Conservation (phyloP, 1,140 invertebrate genomes). For the Pogonus chalceus region DNA sequence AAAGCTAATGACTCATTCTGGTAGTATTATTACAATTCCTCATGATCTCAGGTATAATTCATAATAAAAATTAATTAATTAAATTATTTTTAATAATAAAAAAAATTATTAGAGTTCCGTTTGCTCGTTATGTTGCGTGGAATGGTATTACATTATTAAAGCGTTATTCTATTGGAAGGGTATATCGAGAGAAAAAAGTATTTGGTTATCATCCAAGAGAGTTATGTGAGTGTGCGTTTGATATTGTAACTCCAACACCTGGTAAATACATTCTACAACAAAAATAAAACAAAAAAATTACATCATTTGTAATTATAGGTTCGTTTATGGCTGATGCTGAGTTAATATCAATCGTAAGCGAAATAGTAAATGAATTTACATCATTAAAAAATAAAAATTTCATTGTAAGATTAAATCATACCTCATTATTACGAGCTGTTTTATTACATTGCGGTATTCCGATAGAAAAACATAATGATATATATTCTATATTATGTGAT, state of each 20-base stretch:
- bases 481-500: slow-evolving; percentile 52
- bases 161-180: slow-evolving; percentile 75
- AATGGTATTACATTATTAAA: slow-evolving; percentile 69
- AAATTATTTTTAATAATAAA: too few relatives aligned
- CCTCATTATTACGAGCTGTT: slow-evolving; percentile 63
- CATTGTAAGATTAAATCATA: slow-evolving; percentile 73
- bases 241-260: slow-evolving; percentile 69
- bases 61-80: slow-evolving; percentile 17
- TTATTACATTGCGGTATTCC: slow-evolving; percentile 73
- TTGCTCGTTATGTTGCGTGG: slow-evolving; percentile 76
- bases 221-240: slow-evolving; percentile 84
- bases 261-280: slow-evolving; percentile 32
- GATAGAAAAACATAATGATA: slow-evolving; percentile 53
- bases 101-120: slow-evolving; percentile 46
- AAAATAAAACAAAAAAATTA: background rate
- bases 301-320: slow-evolving; percentile 33
- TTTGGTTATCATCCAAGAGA: slow-evolving; percentile 80
- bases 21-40: slow-evolving; percentile 68
- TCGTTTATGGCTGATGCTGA: slow-evolving; percentile 77
- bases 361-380: slow-evolving; percentile 65
- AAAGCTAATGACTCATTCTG: slow-evolving; percentile 74
- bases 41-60: slow-evolving; percentile 52
- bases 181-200: slow-evolving; percentile 75
- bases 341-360: slow-evolving; percentile 63
- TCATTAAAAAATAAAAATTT: slow-evolving; percentile 56